These are phyloP conservation scores for Nyctalus aviator DNA, from an alignment of 2,797 vertebrate species.

Conservation along the genomic window DNA sequence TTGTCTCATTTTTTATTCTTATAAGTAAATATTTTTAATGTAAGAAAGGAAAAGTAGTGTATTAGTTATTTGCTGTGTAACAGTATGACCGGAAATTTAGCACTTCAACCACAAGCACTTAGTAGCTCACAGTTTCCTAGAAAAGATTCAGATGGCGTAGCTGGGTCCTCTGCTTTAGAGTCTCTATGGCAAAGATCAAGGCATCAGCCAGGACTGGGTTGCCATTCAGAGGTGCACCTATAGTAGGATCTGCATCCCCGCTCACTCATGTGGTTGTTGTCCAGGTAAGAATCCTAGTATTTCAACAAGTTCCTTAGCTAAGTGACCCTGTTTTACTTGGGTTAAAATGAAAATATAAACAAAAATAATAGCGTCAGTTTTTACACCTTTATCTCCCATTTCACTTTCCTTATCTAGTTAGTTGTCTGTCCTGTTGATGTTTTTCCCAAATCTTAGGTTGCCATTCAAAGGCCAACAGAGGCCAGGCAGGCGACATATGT, in stretches of 20 bases:
- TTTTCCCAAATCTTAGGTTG: neutral
- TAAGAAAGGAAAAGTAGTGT: neutral
- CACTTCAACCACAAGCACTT: neutral
- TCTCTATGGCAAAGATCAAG: neutral
- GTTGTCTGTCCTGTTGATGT: neutral
- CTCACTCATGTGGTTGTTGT: rapidly evolving
- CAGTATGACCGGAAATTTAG: neutral
- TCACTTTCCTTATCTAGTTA: too few species aligned
- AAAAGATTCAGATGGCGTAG: neutral
- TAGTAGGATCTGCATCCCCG: neutral
- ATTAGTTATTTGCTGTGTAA: neutral
- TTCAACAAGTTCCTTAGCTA: neutral
- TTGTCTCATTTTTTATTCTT: too few species aligned
- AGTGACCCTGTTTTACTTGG: neutral
- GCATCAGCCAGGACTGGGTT: neutral
- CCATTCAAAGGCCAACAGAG: neutral
- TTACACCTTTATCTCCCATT: too few species aligned
- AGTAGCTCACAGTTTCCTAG: neutral
- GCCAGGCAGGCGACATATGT: neutral
- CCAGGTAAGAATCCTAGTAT: neutral
- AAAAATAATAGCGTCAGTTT: too few species aligned
- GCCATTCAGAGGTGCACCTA: neutral
- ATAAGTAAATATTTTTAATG: too few species aligned
- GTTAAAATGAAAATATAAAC: too few species aligned
- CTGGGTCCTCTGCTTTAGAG: neutral